Evolutionary conservation across 1,140 invertebrate genomes (phyloP).

Genomic region (Liolophura sinensis): DNA sequence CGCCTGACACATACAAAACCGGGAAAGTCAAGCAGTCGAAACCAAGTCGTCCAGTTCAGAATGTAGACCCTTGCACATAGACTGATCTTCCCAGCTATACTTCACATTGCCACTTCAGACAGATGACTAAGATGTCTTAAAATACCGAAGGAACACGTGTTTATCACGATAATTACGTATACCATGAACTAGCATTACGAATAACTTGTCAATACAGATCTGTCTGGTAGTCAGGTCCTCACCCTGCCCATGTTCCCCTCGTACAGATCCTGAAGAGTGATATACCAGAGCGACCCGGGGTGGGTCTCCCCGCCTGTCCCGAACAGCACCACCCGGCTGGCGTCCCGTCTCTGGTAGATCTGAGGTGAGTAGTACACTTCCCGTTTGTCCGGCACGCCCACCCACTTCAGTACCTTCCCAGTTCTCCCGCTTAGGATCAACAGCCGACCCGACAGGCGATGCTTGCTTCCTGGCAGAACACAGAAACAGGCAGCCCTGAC

Average conservation of each 20-base stretch:
- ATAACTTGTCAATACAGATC: too few species aligned
- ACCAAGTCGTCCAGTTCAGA: too few species aligned
- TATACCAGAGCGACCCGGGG: conserved; percentile 71
- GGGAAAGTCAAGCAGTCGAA: too few species aligned
- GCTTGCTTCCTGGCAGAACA: conserved; percentile 33
- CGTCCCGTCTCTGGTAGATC: conserved; percentile 33
- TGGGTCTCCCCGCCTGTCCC: conserved; percentile 77
- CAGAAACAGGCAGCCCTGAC: neutral
- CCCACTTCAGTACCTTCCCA: conserved; percentile 68
- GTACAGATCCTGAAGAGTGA: conserved; percentile 65
- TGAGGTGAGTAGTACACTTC: conserved; percentile 75
- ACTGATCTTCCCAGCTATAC: too few species aligned
- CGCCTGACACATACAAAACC: conserved; percentile 21
- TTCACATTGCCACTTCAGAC: neutral
- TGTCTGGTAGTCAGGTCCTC: conserved; percentile 12
- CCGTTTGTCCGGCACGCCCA: conserved; percentile 69
- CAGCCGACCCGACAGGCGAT: conserved; percentile 64
- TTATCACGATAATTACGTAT: too few species aligned
- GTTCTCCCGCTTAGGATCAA: conserved; percentile 73
- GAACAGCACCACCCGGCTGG: conserved; percentile 67
- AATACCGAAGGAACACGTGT: too few species aligned
- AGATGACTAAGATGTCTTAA: too few species aligned
- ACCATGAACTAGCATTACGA: too few species aligned
- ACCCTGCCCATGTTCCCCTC: conserved; percentile 64
- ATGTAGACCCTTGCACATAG: too few species aligned